Evolutionary conservation across 2,888 invertebrate species (phyloP).

Genomic region (Chironomus riparius): DNA sequence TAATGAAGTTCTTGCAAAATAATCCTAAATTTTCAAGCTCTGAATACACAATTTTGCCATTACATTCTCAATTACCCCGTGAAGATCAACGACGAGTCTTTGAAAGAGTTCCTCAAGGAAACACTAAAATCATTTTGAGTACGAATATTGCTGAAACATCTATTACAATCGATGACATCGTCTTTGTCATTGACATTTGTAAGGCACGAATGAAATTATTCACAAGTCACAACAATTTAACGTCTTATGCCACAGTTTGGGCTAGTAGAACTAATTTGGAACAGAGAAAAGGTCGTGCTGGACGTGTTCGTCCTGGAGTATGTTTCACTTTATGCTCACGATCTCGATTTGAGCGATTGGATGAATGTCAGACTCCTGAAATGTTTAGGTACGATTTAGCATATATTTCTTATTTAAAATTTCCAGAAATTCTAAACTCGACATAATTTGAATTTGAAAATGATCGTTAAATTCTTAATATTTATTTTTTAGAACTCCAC

Average conservation of each 20-base stretch:
- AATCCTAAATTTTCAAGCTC: slow-evolving; percentile 61
- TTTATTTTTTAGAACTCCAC: slow-evolving; percentile 60
- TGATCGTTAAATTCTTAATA: no score
- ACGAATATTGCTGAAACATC: slow-evolving; percentile 99
- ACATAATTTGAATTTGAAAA: no score
- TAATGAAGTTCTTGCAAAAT: slow-evolving; percentile 75
- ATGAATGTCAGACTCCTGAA: slow-evolving; percentile 91
- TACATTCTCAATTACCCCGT: slow-evolving; percentile 95
- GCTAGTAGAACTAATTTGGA: slow-evolving; percentile 90
- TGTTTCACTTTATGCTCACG: slow-evolving; percentile 87
- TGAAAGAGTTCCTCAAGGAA: slow-evolving; percentile 68
- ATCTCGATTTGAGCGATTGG: slow-evolving; percentile 61
- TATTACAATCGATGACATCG: slow-evolving; percentile 96
- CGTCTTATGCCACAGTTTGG: slow-evolving; percentile 95
- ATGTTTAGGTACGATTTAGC: slow-evolving; percentile 54
- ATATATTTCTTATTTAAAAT: no score
- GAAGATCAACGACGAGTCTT: slow-evolving; percentile 94
- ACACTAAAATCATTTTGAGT: slow-evolving; percentile 91
- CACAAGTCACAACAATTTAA: slow-evolving; percentile 97
- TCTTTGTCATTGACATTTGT: slow-evolving; percentile 94
- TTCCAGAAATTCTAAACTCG: no score
- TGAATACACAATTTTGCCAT: slow-evolving; percentile 71
- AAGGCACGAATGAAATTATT: slow-evolving; percentile 97
- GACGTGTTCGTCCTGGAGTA: slow-evolving; percentile 86
- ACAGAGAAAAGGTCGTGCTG: slow-evolving; percentile 87